Conservation (phyloP, 2,113 vertebrate genomes). For the Uria lomvia region DNA sequence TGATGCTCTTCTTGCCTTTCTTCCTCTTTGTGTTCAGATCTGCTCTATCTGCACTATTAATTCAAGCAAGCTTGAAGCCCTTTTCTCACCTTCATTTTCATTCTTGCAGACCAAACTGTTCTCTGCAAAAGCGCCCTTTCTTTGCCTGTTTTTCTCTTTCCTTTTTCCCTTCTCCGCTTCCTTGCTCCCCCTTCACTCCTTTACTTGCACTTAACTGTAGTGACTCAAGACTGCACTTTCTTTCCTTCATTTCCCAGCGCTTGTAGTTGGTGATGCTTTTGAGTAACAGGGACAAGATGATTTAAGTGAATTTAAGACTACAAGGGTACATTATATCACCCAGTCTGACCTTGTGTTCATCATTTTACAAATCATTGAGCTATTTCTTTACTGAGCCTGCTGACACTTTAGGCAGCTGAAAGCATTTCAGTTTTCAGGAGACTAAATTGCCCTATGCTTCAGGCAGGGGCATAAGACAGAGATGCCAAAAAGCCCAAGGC, state of each 20-base stretch:
- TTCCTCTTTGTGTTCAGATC: neutral
- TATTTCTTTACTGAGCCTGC: neutral
- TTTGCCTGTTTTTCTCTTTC: neutral
- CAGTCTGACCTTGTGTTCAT: neutral
- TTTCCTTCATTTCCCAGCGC: neutral
- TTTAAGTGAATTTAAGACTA: neutral
- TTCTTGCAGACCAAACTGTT: neutral
- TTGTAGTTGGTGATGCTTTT: neutral
- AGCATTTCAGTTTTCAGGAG: neutral
- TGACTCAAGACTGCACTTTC: neutral
- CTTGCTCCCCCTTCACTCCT: neutral
- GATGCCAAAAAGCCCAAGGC: neutral
- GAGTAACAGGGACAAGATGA: neutral
- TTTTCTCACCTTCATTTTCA: neutral
- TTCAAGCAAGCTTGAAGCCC: neutral
- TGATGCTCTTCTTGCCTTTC: neutral
- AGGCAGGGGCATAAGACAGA: neutral
- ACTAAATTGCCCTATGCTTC: neutral
- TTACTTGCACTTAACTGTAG: neutral
- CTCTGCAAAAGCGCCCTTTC: neutral
- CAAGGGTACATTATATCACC: neutral
- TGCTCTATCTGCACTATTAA: neutral
- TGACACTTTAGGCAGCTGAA: neutral
- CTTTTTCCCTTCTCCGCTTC: neutral
- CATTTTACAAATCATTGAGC: neutral